Base-by-base conservation (phyloP, 2,888 invertebrate genomes). In the Aleiodes alternator region DNA sequence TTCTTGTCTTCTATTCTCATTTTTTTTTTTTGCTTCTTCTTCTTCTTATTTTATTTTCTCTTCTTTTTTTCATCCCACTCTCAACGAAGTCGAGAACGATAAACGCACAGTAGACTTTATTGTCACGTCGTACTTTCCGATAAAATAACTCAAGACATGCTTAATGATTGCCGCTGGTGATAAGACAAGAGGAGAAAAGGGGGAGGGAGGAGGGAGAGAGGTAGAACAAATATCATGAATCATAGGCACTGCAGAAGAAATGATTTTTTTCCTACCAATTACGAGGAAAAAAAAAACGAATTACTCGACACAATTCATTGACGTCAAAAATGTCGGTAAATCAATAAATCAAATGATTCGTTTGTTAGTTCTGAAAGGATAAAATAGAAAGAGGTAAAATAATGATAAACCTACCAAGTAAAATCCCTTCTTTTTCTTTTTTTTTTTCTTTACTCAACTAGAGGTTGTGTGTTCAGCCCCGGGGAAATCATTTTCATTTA, bases 401-500 rank as follows among this genome's bases (percentile, higher is more conserved):
- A 59, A 59, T n/a, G 34, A 59, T 59, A 59, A 34, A 59, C 34
- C 34, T 14, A 29, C n/a, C 12, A n/a, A 59, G 34, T 38, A 12
- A 59, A 64, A 64, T 48, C 64, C 64, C 16, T 64, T 34, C 34
- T 34, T 64, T 34, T 61, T 6, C 2, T 23, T 23, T 23, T 23
- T 23, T 23, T 23, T 23, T 2, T 23, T 23, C 23, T 23, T 23
- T 23, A 23, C 38, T 38, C 14, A 43, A 16, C 61, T 43, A 43
- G 16, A 64, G 64, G 64, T 48, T 64, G 53, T 68, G 50, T 68
- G 68, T 31, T 51, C 68, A 68, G 29, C 68, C 68, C 68, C 9
- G 16, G 68, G 68, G 68, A 68, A 68, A 68, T 68, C 68, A 68
- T 68, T 68, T 68, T 51, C 68, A 68, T 68, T 68, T 68, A 68